A percentile compares a stretch with the other conserved stretches of the same genome.
Evolutionary conservation across 2,797 vertebrate genomes (phyloP).

Genomic region (Peromyscus attwateri): DNA sequence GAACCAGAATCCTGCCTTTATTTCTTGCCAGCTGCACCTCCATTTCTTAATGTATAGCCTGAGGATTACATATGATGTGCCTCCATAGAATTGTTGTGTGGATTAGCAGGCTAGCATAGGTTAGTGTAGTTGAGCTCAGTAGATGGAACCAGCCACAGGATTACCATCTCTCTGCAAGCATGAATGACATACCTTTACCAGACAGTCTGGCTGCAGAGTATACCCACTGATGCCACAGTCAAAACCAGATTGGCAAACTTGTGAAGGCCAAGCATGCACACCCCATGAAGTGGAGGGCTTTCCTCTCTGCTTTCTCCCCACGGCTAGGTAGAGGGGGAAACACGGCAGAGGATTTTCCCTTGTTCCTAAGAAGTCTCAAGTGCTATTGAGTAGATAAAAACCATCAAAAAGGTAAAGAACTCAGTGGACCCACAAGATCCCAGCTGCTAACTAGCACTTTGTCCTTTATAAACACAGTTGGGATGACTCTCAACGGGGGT

Average conservation of each 20-base stretch:
- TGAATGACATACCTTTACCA: background rate
- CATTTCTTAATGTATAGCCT: background rate
- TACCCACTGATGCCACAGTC: background rate
- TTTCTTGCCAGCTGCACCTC: background rate
- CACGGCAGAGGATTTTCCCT: background rate
- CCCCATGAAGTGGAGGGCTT: background rate
- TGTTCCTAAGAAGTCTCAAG: conserved; percentile 24
- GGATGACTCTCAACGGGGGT: background rate
- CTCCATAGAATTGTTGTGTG: background rate
- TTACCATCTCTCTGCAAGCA: accelerated
- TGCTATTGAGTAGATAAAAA: conserved; percentile 29
- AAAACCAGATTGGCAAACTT: background rate
- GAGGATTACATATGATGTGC: background rate
- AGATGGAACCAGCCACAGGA: background rate
- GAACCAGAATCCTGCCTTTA: background rate
- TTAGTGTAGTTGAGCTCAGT: background rate
- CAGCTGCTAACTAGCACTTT: background rate
- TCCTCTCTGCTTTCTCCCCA: background rate
- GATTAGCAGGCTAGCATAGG: background rate
- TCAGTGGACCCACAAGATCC: background rate
- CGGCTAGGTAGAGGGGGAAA: background rate
- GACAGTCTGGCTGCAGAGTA: background rate
- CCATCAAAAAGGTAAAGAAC: conserved; percentile 22
- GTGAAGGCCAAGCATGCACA: background rate
- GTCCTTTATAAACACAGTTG: background rate